Conservation (phyloP, 2,797 vertebrate genomes). For the Petrocephalus sullivani region DNA sequence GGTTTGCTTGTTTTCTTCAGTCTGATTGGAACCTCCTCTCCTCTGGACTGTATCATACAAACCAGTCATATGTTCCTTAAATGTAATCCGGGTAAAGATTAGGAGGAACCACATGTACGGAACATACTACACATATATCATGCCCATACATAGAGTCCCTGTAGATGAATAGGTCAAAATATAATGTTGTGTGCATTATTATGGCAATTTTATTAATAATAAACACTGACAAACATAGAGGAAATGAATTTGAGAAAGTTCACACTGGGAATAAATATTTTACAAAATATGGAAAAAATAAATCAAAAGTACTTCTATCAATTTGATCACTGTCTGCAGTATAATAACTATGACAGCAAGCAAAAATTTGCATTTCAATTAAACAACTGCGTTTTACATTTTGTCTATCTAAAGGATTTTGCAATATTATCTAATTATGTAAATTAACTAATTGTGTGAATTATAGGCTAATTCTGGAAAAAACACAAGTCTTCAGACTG, state of each 20-base stretch:
- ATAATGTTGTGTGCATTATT: neutral
- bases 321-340: neutral
- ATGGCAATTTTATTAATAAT: neutral
- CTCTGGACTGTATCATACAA: neutral
- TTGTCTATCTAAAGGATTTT: neutral
- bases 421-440: neutral
- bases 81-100: neutral
- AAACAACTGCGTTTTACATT: neutral
- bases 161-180: neutral
- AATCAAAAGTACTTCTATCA: neutral
- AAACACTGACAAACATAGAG: neutral
- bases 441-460: neutral
- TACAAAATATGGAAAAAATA: neutral
- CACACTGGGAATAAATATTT: neutral
- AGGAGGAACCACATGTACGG: neutral
- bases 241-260: neutral
- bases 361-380: neutral
- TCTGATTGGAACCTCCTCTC: neutral
- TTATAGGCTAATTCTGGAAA: neutral
- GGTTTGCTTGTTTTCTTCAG: neutral
- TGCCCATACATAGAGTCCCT: neutral
- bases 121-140: neutral
- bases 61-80: neutral
- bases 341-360: neutral
- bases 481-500: neutral